phyloP scores from a whole-genome alignment of 2,888 invertebrate species.

The Agrochola lychnidis region DNA sequence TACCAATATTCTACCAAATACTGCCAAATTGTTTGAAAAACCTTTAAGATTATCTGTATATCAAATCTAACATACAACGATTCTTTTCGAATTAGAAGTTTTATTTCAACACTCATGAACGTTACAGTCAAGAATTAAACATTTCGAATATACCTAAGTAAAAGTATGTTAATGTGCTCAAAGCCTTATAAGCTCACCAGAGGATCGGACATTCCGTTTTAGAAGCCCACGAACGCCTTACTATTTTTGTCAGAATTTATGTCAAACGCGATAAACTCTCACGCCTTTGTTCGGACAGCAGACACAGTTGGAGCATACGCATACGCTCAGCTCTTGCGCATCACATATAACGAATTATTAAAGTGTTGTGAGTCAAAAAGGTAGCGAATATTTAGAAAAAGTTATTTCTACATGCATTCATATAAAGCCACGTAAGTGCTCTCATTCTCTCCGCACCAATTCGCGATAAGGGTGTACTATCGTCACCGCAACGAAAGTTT shows the following conservation, averaged over 20 bases:
- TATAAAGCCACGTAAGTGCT: slow-evolving; percentile 54
- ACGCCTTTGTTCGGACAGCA: slow-evolving; percentile 5
- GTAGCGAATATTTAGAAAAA: slow-evolving; percentile 23
- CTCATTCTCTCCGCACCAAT: slow-evolving; percentile 29
- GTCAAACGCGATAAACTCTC: slow-evolving; percentile 19
- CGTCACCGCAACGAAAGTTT: slow-evolving; percentile 40
- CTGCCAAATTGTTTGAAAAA: background rate
- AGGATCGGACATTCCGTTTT: slow-evolving; percentile 38
- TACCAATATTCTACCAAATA: background rate
- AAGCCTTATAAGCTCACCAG: slow-evolving; percentile 24
- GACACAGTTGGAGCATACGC: background rate
- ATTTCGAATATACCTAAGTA: slow-evolving; percentile 42
- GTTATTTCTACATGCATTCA: slow-evolving; percentile 12
- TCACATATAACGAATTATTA: background rate
- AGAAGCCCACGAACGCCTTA: slow-evolving; percentile 19
- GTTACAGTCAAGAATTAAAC: slow-evolving; percentile 10
- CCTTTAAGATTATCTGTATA: background rate
- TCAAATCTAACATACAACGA: background rate
- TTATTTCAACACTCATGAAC: background rate
- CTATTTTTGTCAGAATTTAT: slow-evolving; percentile 33
- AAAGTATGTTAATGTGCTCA: slow-evolving; percentile 54
- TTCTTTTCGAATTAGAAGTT: background rate
- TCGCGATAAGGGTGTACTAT: slow-evolving; percentile 59
- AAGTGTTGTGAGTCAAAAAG: background rate
- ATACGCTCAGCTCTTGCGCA: background rate